A percentile compares a stretch with the other conserved stretches of the same genome.
These are phyloP conservation scores for Harpagifer antarcticus DNA, from an alignment of 2,797 vertebrate species.

Conservation along the genomic window DNA sequence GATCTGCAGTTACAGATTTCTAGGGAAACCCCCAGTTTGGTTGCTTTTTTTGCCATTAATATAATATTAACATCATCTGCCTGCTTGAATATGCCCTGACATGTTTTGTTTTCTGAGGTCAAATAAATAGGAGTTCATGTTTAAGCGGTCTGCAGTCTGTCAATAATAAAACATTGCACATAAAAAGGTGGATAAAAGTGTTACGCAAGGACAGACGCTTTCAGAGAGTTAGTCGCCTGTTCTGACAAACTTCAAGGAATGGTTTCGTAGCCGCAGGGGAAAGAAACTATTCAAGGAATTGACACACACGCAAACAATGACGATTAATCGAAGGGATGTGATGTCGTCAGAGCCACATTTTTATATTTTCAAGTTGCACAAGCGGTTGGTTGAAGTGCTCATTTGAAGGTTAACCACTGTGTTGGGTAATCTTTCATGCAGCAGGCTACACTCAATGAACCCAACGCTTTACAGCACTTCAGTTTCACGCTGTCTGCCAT, in stretches of 20 bases:
- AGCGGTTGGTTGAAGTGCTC: neutral
- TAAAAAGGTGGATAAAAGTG: neutral
- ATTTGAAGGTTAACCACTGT: constrained; percentile 12
- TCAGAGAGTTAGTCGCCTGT: constrained; percentile 32
- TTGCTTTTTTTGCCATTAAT: neutral
- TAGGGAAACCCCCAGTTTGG: neutral
- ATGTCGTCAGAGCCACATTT: constrained; percentile 2
- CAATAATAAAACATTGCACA: neutral
- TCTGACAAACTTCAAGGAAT: constrained; percentile 20
- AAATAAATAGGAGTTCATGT: neutral
- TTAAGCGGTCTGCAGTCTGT: neutral
- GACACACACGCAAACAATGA: constrained; percentile 14
- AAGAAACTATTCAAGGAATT: constrained; percentile 16
- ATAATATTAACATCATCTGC: neutral
- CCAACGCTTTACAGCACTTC: constrained; percentile 22
- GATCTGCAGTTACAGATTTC: constrained; percentile 1
- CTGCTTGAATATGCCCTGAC: neutral
- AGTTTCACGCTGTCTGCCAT: constrained; percentile 43
- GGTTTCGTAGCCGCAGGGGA: constrained; percentile 48
- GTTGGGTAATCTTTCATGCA: neutral
- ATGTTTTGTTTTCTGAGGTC: neutral
- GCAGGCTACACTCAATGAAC: constrained; percentile 44
- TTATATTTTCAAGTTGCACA: neutral
- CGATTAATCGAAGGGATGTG: neutral
- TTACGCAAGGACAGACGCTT: constrained; percentile 11